Conservation (phyloP, 2,113 vertebrate species). For the Chionomys nivalis region DNA sequence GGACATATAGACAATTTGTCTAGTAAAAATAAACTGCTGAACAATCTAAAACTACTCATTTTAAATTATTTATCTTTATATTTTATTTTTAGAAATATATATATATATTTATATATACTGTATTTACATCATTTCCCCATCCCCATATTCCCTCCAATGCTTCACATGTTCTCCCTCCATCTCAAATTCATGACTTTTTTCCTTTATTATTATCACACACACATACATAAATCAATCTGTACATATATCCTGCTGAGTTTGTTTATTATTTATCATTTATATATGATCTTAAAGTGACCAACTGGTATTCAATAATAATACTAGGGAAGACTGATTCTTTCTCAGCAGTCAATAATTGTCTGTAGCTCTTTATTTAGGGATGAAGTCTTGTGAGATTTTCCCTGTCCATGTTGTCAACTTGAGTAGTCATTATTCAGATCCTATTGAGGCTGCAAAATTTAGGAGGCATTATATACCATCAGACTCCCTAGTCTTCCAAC, state of each 20-base stretch:
- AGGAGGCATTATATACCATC: neutral
- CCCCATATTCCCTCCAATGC: rapidly evolving
- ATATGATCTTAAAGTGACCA: neutral
- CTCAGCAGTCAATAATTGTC: neutral
- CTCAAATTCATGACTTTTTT: neutral
- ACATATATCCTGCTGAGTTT: neutral
- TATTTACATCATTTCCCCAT: neutral
- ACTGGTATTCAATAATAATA: neutral
- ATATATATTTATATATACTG: neutral
- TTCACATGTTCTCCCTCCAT: neutral
- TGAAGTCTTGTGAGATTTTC: neutral
- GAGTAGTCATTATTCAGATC: neutral
- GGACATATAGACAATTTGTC: neutral
- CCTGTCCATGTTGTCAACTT: neutral
- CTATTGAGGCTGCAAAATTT: neutral
- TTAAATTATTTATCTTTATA: neutral
- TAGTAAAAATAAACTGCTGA: neutral
- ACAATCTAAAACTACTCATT: neutral
- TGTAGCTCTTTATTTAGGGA: neutral
- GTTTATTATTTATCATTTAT: neutral
- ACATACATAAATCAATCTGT: neutral
- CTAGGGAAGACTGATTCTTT: neutral
- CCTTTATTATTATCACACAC: neutral
- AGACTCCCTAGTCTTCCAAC: neutral
- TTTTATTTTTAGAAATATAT: neutral